These are phyloP conservation scores for Ormyrus nitidulus DNA, from an alignment of 2,888 invertebrate species.

Conservation along the genomic window DNA sequence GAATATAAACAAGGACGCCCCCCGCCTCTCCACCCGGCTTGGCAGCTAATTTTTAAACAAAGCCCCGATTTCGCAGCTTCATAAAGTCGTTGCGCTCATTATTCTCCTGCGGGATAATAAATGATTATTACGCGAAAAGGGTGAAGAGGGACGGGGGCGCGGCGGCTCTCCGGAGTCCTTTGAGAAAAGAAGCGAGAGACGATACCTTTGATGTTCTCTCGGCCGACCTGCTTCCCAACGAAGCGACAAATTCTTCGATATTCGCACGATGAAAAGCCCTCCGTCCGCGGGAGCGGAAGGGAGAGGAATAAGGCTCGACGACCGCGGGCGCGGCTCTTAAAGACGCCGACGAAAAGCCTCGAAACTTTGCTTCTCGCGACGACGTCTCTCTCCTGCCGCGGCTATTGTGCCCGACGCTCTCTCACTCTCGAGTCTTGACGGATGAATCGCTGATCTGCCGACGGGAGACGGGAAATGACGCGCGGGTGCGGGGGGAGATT, in stretches of 20 bases:
- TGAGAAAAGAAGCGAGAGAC: too few relatives aligned
- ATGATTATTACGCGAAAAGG: constrained; percentile 70
- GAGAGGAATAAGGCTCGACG: background rate
- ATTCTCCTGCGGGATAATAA: constrained; percentile 71
- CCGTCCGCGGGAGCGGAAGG: background rate
- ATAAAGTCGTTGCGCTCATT: constrained; percentile 69
- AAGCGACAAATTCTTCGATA: constrained; percentile 75
- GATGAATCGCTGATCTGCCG: constrained; percentile 31
- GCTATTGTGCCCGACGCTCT: background rate
- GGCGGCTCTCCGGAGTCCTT: constrained; percentile 47
- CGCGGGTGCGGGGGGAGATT: background rate
- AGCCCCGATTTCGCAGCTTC: constrained; percentile 70
- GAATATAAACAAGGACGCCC: background rate
- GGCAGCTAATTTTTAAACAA: constrained; percentile 74
- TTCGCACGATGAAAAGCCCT: constrained; percentile 73
- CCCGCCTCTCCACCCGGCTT: background rate
- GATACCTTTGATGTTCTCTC: constrained; percentile 72
- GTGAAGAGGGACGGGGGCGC: constrained; percentile 28
- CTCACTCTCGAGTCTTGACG: constrained; percentile 13
- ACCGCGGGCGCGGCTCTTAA: constrained; percentile 29
- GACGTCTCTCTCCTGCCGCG: constrained; percentile 45
- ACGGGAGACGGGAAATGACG: constrained; percentile 10
- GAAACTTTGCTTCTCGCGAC: constrained; percentile 20
- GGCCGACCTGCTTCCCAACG: constrained; percentile 67
- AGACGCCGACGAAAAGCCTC: constrained; percentile 56